phyloP scores from a whole-genome alignment of 2,888 invertebrate species.

The Cheilosia impressa region DNA sequence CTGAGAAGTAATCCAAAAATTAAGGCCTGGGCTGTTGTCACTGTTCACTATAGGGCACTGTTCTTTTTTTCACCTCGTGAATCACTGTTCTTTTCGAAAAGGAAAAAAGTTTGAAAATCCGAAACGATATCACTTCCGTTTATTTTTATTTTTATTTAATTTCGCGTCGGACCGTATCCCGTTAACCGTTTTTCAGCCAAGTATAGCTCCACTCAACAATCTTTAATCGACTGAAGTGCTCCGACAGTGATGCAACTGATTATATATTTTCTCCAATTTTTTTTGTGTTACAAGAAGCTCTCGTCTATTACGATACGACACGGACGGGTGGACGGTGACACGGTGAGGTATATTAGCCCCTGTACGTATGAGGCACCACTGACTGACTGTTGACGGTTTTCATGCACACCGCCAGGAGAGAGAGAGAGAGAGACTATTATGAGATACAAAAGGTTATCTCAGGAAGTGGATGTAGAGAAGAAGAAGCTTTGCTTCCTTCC shows the following conservation, averaged over 20 bases:
- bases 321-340: slow-evolving; percentile 78
- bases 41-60: slow-evolving; percentile 37
- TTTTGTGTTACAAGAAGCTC: slow-evolving; percentile 66
- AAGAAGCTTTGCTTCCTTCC: slow-evolving; percentile 76
- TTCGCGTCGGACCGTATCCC: slow-evolving; percentile 40
- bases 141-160: slow-evolving; percentile 31
- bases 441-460: slow-evolving; percentile 49
- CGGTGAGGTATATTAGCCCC: slow-evolving; percentile 74
- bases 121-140: slow-evolving; percentile 20
- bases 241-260: slow-evolving; percentile 84
- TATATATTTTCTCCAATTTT: slow-evolving; percentile 80
- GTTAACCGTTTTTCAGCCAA: slow-evolving; percentile 55
- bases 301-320: slow-evolving; percentile 61
- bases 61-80: not conserved
- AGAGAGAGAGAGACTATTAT: slow-evolving; percentile 22
- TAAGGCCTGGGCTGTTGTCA: slow-evolving; percentile 34
- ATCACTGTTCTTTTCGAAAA: slow-evolving; percentile 7
- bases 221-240: slow-evolving; percentile 84
- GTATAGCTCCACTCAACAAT: slow-evolving; percentile 80
- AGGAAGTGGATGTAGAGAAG: slow-evolving; percentile 75
- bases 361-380: slow-evolving; percentile 63
- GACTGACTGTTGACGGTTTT: slow-evolving; percentile 48
- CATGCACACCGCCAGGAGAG: slow-evolving; percentile 34
- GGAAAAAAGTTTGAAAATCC: slow-evolving; percentile 10
- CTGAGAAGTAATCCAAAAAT: slow-evolving; percentile 53